A percentile compares a stretch with the other conserved stretches of the same genome.
Evolutionary conservation across 2,113 vertebrate genomes (phyloP).

Genomic region (Todiramphus chloris): DNA sequence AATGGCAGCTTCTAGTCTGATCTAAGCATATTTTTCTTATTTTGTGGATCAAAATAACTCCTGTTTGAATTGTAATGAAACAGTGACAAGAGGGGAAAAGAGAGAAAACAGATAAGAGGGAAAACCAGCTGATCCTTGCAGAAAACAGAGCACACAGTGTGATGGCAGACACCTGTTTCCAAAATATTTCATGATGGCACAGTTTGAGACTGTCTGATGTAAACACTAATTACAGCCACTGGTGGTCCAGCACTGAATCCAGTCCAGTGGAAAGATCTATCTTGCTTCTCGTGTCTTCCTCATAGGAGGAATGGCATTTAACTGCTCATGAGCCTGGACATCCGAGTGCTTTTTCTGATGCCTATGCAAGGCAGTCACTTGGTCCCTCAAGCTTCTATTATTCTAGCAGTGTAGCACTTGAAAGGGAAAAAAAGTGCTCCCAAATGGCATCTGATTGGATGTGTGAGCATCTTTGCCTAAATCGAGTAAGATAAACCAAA

Average conservation of each 20-base stretch:
- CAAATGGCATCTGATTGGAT: background rate
- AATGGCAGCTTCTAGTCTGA: background rate
- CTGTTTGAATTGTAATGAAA: background rate
- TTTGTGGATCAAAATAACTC: background rate
- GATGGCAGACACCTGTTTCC: background rate
- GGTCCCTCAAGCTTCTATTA: background rate
- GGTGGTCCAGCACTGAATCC: background rate
- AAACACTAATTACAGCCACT: background rate
- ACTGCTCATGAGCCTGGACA: background rate
- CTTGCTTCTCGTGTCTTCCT: background rate
- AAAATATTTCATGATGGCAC: background rate
- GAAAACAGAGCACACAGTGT: background rate
- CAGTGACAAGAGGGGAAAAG: background rate
- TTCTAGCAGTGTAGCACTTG: accelerated
- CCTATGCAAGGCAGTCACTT: background rate
- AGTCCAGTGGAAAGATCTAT: background rate
- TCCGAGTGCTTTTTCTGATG: background rate
- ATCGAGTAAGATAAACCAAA: background rate
- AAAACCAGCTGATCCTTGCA: background rate
- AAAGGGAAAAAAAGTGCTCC: background rate
- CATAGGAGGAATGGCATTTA: background rate
- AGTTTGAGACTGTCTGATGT: background rate
- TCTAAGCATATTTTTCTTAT: background rate
- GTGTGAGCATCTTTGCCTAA: background rate
- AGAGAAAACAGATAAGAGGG: background rate